Evolutionary conservation across 2,113 vertebrate genomes (phyloP).

Genomic region (Notothenia rossii): DNA sequence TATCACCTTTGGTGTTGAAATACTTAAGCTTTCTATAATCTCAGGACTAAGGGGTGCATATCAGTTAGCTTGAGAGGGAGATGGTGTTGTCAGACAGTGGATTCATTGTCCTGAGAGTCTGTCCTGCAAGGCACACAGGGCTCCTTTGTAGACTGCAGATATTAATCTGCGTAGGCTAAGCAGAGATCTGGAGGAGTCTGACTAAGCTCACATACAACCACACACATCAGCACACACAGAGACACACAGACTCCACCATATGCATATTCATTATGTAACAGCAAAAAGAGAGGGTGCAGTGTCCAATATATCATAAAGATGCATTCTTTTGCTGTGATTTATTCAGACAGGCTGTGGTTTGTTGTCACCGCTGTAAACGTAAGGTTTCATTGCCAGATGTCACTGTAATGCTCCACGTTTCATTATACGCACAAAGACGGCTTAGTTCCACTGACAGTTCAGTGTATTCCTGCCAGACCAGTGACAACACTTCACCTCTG

Average conservation of each 20-base stretch:
- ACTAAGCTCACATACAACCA: constrained; percentile 72
- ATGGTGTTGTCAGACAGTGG: constrained; percentile 73
- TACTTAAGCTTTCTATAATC: constrained; percentile 38
- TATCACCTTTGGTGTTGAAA: constrained; percentile 61
- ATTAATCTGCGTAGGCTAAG: constrained; percentile 78
- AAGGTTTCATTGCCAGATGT: constrained; percentile 53
- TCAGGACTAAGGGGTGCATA: constrained; percentile 46
- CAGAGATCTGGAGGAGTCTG: constrained; percentile 76
- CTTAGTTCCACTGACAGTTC: constrained; percentile 36
- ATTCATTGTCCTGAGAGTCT: constrained; percentile 75
- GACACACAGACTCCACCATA: constrained; percentile 44
- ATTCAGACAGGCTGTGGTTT: constrained; percentile 12
- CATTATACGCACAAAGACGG: constrained; percentile 63
- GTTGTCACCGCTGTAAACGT: constrained; percentile 51
- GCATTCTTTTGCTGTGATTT: constrained; percentile 51
- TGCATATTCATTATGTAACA: constrained; percentile 74
- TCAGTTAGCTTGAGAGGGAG: constrained; percentile 63
- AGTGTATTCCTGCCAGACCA: constrained; percentile 33
- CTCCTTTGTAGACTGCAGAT: constrained; percentile 78
- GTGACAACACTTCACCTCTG: constrained; percentile 35
- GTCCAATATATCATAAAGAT: constrained; percentile 55
- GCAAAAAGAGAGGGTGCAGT: constrained; percentile 52
- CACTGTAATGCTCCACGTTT: constrained; percentile 34
- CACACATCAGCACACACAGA: constrained; percentile 67
- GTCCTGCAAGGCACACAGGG: constrained; percentile 74